These are phyloP conservation scores for Limnephilus marmoratus DNA, from an alignment of 2,888 invertebrate genomes.

Conservation along the genomic window DNA sequence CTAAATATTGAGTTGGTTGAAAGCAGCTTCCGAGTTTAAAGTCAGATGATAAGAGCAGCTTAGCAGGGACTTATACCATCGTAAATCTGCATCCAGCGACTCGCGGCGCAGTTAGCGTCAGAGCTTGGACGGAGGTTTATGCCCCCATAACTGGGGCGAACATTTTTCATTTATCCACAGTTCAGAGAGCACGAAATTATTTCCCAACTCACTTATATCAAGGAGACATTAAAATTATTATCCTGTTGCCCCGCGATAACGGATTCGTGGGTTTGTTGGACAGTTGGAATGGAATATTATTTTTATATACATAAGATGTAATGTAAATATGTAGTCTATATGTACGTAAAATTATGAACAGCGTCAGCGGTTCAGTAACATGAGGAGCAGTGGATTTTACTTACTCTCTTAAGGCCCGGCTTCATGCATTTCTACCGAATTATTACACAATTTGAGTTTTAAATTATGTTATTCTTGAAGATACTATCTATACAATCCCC, in stretches of 20 bases:
- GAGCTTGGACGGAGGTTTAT: background rate
- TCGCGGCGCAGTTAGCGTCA: background rate
- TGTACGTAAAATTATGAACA: no score
- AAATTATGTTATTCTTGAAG: no score
- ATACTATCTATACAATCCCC: no score
- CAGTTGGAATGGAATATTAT: no score
- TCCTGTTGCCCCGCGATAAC: background rate
- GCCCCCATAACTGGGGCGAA: conserved; percentile 13
- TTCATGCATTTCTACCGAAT: no score
- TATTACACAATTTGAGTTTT: no score
- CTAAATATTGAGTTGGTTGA: conserved; percentile 2
- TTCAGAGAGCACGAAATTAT: conserved; percentile 18
- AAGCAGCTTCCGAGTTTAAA: background rate
- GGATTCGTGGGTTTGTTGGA: background rate
- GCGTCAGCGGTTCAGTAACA: no score
- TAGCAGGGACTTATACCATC: conserved; percentile 20
- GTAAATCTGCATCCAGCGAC: conserved; percentile 17
- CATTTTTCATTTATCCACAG: conserved; percentile 36
- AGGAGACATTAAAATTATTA: conserved; percentile 14
- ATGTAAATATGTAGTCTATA: no score
- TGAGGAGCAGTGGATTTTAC: no score
- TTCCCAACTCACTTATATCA: conserved; percentile 3
- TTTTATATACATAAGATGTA: no score
- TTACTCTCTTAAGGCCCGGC: no score
- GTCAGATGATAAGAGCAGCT: conserved; percentile 16